phyloP scores from a whole-genome alignment of 2,113 vertebrate genomes.

The Peromyscus polionotus region DNA sequence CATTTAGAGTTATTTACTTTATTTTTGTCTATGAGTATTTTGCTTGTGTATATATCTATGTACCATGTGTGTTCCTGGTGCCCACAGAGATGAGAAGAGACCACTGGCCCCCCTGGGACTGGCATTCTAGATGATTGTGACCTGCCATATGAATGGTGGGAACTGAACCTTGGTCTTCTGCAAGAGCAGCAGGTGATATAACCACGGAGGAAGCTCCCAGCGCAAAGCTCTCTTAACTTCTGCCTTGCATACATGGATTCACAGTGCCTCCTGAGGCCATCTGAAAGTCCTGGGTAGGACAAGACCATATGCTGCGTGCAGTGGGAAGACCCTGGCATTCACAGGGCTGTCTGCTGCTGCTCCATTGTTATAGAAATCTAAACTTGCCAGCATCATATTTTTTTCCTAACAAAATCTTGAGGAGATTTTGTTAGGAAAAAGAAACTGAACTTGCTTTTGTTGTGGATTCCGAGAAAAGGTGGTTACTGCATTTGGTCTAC shows the following conservation, averaged over 20 bases:
- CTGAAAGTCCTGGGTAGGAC: background rate
- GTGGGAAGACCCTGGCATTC: background rate
- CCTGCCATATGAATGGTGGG: no score
- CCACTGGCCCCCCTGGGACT: background rate
- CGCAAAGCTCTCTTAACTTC: background rate
- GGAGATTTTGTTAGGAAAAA: background rate
- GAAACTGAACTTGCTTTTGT: background rate
- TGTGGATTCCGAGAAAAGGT: slow-evolving; percentile 30
- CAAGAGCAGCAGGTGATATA: background rate
- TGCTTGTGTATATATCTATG: background rate
- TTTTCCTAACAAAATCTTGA: background rate
- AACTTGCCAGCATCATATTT: background rate
- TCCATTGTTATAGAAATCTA: background rate
- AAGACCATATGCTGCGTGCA: background rate
- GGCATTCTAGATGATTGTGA: background rate
- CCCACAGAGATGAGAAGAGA: background rate
- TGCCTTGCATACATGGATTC: background rate
- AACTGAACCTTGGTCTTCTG: background rate
- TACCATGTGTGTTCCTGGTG: background rate
- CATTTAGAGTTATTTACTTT: background rate
- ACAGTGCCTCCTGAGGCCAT: background rate
- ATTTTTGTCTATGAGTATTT: background rate
- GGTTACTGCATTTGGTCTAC: background rate
- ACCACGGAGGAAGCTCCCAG: background rate
- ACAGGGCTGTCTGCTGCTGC: background rate